phyloP scores from a whole-genome alignment of 2,113 vertebrate species.

The Gorsachius goisagi region DNA sequence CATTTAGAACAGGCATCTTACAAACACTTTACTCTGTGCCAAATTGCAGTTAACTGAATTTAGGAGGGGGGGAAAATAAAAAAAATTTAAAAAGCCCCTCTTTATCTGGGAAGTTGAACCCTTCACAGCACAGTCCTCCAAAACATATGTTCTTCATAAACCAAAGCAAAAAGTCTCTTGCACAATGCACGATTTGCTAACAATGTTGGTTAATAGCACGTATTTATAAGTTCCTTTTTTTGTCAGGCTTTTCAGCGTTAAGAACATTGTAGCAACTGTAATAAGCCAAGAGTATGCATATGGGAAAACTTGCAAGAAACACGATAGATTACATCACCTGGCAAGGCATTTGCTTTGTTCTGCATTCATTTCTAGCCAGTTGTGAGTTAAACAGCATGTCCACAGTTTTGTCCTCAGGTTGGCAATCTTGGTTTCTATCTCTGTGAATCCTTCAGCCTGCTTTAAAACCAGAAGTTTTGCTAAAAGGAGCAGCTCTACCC shows the following conservation, averaged over 20 bases:
- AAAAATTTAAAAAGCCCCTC: background rate
- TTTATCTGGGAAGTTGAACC: background rate
- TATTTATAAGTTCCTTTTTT: background rate
- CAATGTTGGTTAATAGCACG: background rate
- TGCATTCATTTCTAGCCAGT: background rate
- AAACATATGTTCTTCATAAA: background rate
- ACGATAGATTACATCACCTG: constrained; percentile 20
- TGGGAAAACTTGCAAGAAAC: background rate
- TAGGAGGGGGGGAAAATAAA: too few species aligned
- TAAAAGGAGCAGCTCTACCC: background rate
- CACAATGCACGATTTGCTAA: background rate
- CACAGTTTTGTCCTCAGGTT: background rate
- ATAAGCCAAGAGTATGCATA: background rate
- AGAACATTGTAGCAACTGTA: background rate
- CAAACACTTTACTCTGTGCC: background rate
- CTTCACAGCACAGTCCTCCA: background rate
- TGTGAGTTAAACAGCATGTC: background rate
- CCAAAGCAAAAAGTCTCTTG: background rate
- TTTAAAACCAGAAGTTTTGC: background rate
- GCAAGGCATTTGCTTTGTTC: constrained; percentile 5
- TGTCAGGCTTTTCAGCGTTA: background rate
- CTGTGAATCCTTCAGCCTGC: background rate
- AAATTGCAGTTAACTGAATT: background rate
- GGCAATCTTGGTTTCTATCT: background rate
- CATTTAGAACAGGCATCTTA: background rate